Evolutionary conservation across 2,113 vertebrate genomes (phyloP).

Genomic region (Epinephelus moara): DNA sequence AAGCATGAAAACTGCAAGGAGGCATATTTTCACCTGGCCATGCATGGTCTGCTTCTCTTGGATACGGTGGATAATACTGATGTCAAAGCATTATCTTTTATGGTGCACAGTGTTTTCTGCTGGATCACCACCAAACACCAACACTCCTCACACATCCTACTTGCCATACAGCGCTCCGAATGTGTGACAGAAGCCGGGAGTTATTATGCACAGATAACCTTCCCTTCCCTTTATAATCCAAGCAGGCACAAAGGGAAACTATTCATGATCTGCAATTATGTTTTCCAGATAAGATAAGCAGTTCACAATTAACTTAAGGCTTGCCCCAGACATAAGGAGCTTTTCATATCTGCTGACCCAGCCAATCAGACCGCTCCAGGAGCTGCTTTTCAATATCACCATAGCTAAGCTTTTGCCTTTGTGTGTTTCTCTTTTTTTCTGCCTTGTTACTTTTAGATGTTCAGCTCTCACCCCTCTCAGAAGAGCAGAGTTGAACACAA

Average conservation of each 20-base stretch:
- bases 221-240: slow-evolving; percentile 69
- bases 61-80: slow-evolving; percentile 37
- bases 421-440: slow-evolving; percentile 33
- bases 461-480: slow-evolving; percentile 27
- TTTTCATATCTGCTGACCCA: slow-evolving; percentile 81
- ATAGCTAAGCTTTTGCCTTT: slow-evolving; percentile 55
- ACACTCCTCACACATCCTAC: slow-evolving; percentile 32
- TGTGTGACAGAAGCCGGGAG: slow-evolving; percentile 57
- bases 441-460: slow-evolving; percentile 36
- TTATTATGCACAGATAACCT: slow-evolving; percentile 74
- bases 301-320: slow-evolving; percentile 79
- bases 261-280: slow-evolving; percentile 80
- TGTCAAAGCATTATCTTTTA: slow-evolving; percentile 57
- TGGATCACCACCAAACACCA: slow-evolving; percentile 46
- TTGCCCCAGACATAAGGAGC: slow-evolving; percentile 66
- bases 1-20: slow-evolving; percentile 56
- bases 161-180: slow-evolving; percentile 31
- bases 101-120: slow-evolving; percentile 30
- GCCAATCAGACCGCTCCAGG: slow-evolving; percentile 72
- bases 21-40: slow-evolving; percentile 49
- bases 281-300: slow-evolving; percentile 80
- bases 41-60: slow-evolving; percentile 30
- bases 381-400: slow-evolving; percentile 60
- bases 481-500: slow-evolving; percentile 75
- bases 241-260: slow-evolving; percentile 67